Conservation (phyloP, 2,888 invertebrate species). For the Trachelus iudaicus region DNA sequence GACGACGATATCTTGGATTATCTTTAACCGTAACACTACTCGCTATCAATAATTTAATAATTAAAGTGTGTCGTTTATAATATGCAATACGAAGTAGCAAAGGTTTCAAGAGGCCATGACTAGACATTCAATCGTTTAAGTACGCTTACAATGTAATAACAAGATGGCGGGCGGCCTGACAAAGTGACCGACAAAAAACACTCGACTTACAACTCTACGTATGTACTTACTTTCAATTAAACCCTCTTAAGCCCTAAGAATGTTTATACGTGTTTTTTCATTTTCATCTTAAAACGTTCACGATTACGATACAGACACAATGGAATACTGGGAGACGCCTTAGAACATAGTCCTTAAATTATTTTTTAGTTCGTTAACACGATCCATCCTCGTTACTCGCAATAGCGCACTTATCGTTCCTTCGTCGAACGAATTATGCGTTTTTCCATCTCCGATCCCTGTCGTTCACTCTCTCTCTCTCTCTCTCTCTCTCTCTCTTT, state of each 20-base stretch:
- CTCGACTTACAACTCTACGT: conserved; percentile 28
- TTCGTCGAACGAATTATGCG: neutral
- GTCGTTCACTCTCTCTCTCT: no score
- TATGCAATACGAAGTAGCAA: conserved; percentile 51
- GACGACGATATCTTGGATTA: conserved; percentile 1
- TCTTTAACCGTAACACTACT: conserved; percentile 11
- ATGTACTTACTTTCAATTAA: conserved; percentile 57
- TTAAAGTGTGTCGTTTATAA: conserved; percentile 12
- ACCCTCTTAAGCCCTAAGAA: conserved; percentile 30
- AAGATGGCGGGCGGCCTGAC: conserved; percentile 63
- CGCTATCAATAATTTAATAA: conserved; percentile 27
- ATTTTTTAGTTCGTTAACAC: conserved; percentile 14
- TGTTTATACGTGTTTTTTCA: conserved; percentile 17
- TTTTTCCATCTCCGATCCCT: neutral
- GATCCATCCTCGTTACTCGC: conserved; percentile 14
- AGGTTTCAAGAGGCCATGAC: conserved; percentile 64
- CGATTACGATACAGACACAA: conserved; percentile 56
- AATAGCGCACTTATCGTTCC: neutral
- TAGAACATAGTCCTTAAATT: conserved; percentile 4
- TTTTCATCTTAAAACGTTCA: conserved; percentile 36
- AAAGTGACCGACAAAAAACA: conserved; percentile 60
- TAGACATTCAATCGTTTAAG: conserved; percentile 63
- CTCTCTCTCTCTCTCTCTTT: neutral
- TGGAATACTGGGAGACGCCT: conserved; percentile 57
- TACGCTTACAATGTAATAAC: conserved; percentile 62